Percentiles rank a stretch among this genome's conserved stretches.
These are phyloP conservation scores for Lasioglossum zephyrum DNA, from an alignment of 2,888 invertebrate genomes.

Conservation along the genomic window DNA sequence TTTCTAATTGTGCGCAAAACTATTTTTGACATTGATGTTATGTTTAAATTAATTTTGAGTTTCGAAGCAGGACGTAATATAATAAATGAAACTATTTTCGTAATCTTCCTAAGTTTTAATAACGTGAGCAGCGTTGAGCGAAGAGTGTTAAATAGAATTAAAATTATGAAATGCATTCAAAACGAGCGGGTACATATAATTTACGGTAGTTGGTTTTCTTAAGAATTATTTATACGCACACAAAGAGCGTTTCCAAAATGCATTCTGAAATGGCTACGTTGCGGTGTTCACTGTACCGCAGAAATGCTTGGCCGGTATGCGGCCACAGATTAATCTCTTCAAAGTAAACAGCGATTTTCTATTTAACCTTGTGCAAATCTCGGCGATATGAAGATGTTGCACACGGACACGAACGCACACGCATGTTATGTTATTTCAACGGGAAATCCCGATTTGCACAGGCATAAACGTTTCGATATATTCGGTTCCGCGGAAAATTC, in stretches of 20 bases:
- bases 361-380: background rate
- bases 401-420: background rate
- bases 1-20: background rate
- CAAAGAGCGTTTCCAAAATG: background rate
- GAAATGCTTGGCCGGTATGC: constrained; percentile 7
- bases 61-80: background rate
- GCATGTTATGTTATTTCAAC: background rate
- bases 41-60: background rate
- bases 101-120: background rate
- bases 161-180: too few species aligned
- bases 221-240: background rate
- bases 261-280: background rate
- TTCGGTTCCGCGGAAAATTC: too few species aligned
- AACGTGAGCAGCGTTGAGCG: background rate
- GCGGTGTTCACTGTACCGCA: constrained; percentile 1
- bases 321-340: constrained; percentile 8
- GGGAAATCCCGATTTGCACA: background rate
- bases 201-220: background rate
- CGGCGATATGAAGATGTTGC: background rate
- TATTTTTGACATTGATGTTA: background rate
- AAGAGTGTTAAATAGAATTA: background rate
- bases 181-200: background rate
- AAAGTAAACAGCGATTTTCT: constrained; percentile 16
- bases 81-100: background rate
- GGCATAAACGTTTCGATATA: background rate